These are phyloP conservation scores for Gobius niger DNA, from an alignment of 2,113 vertebrate genomes.

Conservation along the genomic window DNA sequence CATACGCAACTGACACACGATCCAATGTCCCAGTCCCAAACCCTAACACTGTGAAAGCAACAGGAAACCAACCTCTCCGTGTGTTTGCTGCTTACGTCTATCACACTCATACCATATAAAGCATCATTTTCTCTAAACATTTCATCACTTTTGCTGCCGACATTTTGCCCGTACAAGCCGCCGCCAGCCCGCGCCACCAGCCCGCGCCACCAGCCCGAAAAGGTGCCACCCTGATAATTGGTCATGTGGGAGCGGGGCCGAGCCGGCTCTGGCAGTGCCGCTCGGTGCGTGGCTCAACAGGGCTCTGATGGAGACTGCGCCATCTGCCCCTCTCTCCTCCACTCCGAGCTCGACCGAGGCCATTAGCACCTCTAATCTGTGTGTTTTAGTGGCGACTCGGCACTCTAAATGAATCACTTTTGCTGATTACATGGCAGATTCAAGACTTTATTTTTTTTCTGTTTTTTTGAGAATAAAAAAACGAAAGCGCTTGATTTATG, in stretches of 20 bases:
- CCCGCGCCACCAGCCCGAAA: slow-evolving; percentile 57
- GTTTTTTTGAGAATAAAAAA: slow-evolving; percentile 16
- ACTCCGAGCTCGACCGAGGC: slow-evolving; percentile 42
- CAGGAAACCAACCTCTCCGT: too few species aligned
- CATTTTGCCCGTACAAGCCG: too few species aligned
- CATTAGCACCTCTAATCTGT: slow-evolving; percentile 55
- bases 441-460: slow-evolving; percentile 25
- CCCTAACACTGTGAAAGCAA: too few species aligned
- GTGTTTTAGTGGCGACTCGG: slow-evolving; percentile 42
- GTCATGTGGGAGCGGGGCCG: slow-evolving; percentile 76
- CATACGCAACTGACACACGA: too few species aligned
- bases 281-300: slow-evolving; percentile 63
- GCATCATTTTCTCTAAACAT: too few species aligned
- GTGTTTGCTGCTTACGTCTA: too few species aligned
- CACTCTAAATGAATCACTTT: slow-evolving; percentile 40
- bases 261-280: slow-evolving; percentile 64
- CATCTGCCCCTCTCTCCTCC: slow-evolving; percentile 73
- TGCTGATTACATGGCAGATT: slow-evolving; percentile 16
- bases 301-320: slow-evolving; percentile 63
- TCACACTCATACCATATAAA: too few species aligned
- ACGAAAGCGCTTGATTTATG: background rate
- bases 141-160: too few species aligned
- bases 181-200: slow-evolving; percentile 23
- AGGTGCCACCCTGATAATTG: slow-evolving; percentile 81
- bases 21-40: too few species aligned